Conservation (phyloP, 2,888 invertebrate species). For the Thelaira solivaga region DNA sequence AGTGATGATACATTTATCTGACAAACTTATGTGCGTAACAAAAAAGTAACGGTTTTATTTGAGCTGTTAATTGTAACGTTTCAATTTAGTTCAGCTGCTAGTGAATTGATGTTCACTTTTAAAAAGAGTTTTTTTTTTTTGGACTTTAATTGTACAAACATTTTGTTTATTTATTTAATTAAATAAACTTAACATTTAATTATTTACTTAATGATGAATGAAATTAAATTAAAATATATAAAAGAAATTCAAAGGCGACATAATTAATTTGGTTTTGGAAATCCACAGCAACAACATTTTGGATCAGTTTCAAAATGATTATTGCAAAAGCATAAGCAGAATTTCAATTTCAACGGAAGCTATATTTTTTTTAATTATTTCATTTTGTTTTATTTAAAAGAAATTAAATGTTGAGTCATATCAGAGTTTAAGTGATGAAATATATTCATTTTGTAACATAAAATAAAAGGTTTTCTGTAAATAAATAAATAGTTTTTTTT, state of each 20-base stretch:
- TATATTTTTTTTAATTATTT: too few species aligned
- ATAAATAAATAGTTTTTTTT: too few species aligned
- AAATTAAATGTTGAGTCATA: too few species aligned
- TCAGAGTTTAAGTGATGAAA: too few species aligned
- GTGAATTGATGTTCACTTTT: not conserved
- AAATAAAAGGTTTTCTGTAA: too few species aligned
- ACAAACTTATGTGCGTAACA: constrained; percentile 14
- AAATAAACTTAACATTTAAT: too few species aligned
- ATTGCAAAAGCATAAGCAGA: not conserved
- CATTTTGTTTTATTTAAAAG: too few species aligned
- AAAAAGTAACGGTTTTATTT: constrained; percentile 19
- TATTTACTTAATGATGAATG: too few species aligned
- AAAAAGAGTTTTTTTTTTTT: not conserved
- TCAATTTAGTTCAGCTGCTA: constrained; percentile 24
- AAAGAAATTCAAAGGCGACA: not conserved
- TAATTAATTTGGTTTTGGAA: constrained; percentile 7
- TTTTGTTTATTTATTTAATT: too few species aligned
- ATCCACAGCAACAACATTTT: not conserved
- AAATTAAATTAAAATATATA: too few species aligned
- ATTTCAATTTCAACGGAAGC: constrained; percentile 13
- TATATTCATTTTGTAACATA: too few species aligned
- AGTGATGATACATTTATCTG: not conserved
- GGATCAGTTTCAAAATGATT: not conserved
- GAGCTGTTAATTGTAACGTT: constrained; percentile 52
- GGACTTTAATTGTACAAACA: too few species aligned